phyloP scores from a whole-genome alignment of 2,113 vertebrate species.

The Myiopsitta monachus region DNA sequence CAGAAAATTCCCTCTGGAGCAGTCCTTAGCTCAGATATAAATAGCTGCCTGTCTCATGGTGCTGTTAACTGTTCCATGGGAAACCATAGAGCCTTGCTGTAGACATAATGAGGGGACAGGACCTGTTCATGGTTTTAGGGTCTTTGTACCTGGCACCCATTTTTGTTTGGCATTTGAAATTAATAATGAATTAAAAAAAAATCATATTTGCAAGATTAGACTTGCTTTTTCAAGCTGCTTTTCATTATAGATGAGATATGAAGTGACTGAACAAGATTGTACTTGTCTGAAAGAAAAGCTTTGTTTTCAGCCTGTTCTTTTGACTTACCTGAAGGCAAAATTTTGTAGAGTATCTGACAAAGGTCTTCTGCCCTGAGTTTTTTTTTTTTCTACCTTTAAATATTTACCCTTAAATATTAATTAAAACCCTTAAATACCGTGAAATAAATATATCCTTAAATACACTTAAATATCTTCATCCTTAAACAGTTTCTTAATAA shows the following conservation, averaged over 20 bases:
- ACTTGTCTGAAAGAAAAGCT: neutral
- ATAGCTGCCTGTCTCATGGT: constrained; percentile 24
- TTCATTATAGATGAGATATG: neutral
- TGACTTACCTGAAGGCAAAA: neutral
- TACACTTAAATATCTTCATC: neutral
- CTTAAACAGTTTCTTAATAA: neutral
- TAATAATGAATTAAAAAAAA: neutral
- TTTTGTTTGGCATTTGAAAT: neutral
- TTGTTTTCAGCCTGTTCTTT: neutral
- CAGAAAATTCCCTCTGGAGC: constrained; percentile 42
- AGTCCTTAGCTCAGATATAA: constrained; percentile 24
- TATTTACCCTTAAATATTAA: neutral
- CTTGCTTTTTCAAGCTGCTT: neutral
- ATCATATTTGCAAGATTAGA: neutral
- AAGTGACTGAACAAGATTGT: neutral
- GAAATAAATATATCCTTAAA: neutral
- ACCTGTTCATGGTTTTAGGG: accelerated
- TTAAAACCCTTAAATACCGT: neutral
- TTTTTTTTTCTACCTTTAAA: neutral
- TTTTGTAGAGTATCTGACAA: neutral
- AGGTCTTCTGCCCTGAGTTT: neutral
- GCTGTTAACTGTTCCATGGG: neutral
- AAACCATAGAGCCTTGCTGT: neutral
- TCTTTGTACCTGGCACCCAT: accelerated
- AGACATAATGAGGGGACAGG: neutral